Percentiles rank a stretch among this genome's conserved stretches.
These are phyloP conservation scores for Vulpes ferrilata DNA, from an alignment of 2,113 vertebrate species.

Conservation along the genomic window DNA sequence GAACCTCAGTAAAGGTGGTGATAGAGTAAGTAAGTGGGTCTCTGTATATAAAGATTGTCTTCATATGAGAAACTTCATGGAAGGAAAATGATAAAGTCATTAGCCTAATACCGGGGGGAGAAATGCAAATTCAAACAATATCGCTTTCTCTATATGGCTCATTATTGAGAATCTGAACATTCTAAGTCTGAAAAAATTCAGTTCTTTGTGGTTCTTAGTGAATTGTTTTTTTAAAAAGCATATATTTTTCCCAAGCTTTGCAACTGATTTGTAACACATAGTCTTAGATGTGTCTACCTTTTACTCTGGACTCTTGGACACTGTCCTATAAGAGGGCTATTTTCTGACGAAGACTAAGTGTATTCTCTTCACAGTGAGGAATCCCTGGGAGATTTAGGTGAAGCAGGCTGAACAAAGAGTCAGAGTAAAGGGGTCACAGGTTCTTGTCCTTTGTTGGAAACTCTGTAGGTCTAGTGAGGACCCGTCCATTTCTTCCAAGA, in stretches of 20 bases:
- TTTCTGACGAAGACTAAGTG: not conserved
- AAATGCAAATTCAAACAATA: conserved; percentile 61
- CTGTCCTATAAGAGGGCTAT: not conserved
- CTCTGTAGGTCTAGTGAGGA: not conserved
- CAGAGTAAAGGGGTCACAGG: not conserved
- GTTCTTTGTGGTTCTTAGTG: not conserved
- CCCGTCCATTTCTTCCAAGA: not conserved
- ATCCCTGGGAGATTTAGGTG: not conserved
- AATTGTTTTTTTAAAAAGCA: conserved; percentile 1
- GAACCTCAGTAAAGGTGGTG: conserved; percentile 7
- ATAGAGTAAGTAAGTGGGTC: conserved; percentile 30
- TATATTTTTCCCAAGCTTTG: not conserved
- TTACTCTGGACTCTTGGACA: not conserved
- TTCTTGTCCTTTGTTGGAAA: not conserved
- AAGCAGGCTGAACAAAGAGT: not conserved
- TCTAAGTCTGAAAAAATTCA: not conserved
- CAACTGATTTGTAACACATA: not conserved
- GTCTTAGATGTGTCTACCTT: not conserved
- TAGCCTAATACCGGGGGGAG: conserved; percentile 17
- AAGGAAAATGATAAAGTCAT: conserved; percentile 75
- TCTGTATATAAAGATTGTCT: conserved; percentile 65
- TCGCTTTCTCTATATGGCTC: not conserved
- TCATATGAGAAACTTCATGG: conserved; percentile 54
- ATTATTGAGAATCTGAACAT: conserved; percentile 37
- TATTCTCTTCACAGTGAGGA: not conserved